Base-by-base conservation (phyloP, 1,140 invertebrate species). In the Drosophila orena region DNA sequence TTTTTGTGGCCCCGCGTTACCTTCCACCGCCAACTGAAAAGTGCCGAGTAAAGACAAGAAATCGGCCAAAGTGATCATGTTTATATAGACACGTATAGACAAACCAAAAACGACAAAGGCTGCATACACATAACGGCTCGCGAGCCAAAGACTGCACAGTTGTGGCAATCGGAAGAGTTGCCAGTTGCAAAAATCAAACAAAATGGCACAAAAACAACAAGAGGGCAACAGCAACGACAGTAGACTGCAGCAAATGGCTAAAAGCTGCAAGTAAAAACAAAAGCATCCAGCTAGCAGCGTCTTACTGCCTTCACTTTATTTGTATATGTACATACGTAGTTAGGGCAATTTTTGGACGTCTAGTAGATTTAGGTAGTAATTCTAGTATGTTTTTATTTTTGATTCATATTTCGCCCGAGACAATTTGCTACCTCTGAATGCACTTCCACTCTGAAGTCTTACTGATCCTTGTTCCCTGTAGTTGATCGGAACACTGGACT, bases 1-100 rank as follows among this genome's bases (percentile, higher is more conserved):
- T 79, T 78, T 54, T 30, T 37, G 14, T 30, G 60, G 60, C 56
- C 57, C 56, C 55, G 64, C 56, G 54, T 44, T 50, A 68, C 50
- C 60, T 61, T 47, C 56, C 53, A 47, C 49, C 61, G 58, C 55
- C 60, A 52, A 70, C 79, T 55, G 61, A 70, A 81, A 60, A 86
- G 64, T 58, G 46, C 37, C 66, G 17, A 46, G 37, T 15, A 20
- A 20, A 68, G 75, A 66, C 56, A 66, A 88, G 50, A 88, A 89
- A 88, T 88, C 88, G 83, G 83, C 76, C 84, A 88, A 83, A 83
- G 81, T 76, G 55, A 84, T 89, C 79, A 88, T 86, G 83, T 88
- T 86, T 86, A 79, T 88, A 72, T 65, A 88, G 79, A 83, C 81
- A 86, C 75, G 81, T 78, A 88, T 44, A 78, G 66, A 69, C 46